Percentiles rank a stretch among this genome's conserved stretches.
Evolutionary conservation across 2,888 invertebrate species (phyloP).

Genomic region (Lepidocyrtinus sp.): DNA sequence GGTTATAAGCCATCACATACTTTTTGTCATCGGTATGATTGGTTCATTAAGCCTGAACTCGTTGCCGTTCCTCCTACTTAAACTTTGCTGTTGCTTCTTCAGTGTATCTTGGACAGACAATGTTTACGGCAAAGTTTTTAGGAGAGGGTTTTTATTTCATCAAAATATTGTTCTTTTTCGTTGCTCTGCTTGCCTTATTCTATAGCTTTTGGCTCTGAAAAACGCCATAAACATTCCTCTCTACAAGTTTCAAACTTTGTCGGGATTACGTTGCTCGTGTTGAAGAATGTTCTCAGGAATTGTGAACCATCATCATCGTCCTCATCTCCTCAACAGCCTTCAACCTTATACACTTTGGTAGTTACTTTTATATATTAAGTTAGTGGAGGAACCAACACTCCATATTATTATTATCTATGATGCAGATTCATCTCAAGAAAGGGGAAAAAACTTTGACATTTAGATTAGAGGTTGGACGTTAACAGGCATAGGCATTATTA

Average conservation of each 20-base stretch:
- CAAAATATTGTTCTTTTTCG: no score
- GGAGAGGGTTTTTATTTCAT: no score
- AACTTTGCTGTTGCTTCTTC: no score
- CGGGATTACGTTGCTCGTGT: neutral
- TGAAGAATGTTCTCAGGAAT: neutral
- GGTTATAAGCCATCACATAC: conserved; percentile 65
- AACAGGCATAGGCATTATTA: neutral
- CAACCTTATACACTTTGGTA: no score
- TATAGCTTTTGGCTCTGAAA: no score
- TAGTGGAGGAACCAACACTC: neutral
- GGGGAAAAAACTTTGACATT: conserved; percentile 6
- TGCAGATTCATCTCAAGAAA: no score
- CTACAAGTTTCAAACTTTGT: neutral
- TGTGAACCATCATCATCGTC: neutral
- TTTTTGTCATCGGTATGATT: conserved; percentile 67
- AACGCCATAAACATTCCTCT: no score
- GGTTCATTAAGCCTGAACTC: conserved; percentile 66
- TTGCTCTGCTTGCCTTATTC: no score
- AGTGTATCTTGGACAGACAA: no score
- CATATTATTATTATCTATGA: neutral
- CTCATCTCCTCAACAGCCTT: no score
- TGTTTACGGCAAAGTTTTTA: no score
- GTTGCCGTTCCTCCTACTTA: conserved; percentile 67
- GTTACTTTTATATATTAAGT: no score
- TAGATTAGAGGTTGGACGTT: conserved; percentile 10